Percentiles rank a stretch among this genome's conserved stretches.
Conservation (phyloP, 2,888 invertebrate genomes). For the Drosophila histrio region DNA sequence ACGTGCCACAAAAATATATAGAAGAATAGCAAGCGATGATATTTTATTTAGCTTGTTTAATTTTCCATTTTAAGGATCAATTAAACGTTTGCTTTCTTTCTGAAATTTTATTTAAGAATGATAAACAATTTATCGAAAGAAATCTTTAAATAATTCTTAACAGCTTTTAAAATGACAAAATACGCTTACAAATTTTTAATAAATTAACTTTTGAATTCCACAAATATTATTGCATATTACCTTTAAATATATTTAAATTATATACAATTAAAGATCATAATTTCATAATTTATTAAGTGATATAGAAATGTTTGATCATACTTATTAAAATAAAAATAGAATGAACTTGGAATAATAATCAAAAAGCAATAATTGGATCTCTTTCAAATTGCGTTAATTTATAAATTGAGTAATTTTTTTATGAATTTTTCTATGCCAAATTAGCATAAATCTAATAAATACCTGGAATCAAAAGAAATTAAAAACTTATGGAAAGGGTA, state of each 20-base stretch:
- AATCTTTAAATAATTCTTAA: too few species aligned
- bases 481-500: neutral
- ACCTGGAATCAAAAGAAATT: too few species aligned
- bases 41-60: constrained; percentile 9
- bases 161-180: too few species aligned
- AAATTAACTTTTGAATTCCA: too few species aligned
- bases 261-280: too few species aligned
- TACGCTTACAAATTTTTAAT: neutral
- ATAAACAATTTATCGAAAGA: neutral
- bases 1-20: constrained; percentile 22
- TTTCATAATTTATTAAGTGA: too few species aligned
- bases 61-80: constrained; percentile 36
- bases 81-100: constrained; percentile 4
- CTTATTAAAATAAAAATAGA: neutral
- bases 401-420: too few species aligned
- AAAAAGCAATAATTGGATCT: neutral
- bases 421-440: too few species aligned
- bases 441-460: too few species aligned
- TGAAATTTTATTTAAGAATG: neutral
- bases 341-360: neutral
- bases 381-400: neutral
- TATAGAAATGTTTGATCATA: too few species aligned
- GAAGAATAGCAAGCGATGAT: neutral
- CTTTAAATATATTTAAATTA: too few species aligned
- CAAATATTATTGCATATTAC: too few species aligned